phyloP scores from a whole-genome alignment of 2,888 invertebrate genomes.

The Athalia circularis region DNA sequence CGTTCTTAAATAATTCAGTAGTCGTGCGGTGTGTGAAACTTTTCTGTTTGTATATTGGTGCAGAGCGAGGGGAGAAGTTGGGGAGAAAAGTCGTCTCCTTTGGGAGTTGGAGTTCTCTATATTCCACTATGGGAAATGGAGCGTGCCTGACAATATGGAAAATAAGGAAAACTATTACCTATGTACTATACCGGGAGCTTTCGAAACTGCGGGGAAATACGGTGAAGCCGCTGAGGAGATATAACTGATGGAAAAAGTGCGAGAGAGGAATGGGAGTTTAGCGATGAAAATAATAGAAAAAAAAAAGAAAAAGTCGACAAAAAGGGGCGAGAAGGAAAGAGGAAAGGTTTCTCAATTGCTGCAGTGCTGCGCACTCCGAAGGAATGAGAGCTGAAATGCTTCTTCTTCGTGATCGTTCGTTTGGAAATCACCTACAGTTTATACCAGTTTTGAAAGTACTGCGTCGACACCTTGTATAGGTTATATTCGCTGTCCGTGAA shows the following conservation, averaged over 20 bases:
- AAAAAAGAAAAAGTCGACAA: neutral
- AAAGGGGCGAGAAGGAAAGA: constrained; percentile 1
- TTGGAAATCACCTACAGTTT: constrained; percentile 35
- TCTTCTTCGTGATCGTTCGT: constrained; percentile 37
- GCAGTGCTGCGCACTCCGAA: neutral
- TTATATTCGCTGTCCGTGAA: neutral
- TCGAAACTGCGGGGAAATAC: constrained; percentile 8
- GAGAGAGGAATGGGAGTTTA: neutral
- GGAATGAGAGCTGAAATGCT: constrained; percentile 5
- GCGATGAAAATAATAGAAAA: neutral
- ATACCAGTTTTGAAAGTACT: constrained; percentile 32
- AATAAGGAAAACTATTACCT: constrained; percentile 52
- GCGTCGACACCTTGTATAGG: constrained; percentile 24
- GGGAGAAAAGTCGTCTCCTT: constrained; percentile 8
- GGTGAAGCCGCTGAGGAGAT: neutral
- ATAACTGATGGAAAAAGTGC: neutral
- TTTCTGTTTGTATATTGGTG: constrained; percentile 20
- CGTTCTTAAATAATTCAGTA: constrained; percentile 26
- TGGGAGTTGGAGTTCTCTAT: neutral
- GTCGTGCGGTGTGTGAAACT: constrained; percentile 7
- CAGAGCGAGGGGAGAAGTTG: neutral
- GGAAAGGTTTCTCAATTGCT: constrained; percentile 21
- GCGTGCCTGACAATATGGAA: constrained; percentile 59
- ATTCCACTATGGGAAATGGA: constrained; percentile 53
- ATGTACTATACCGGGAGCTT: constrained; percentile 14